Conservation (phyloP, 1,140 invertebrate genomes). For the Monomorium pharaonis region DNA sequence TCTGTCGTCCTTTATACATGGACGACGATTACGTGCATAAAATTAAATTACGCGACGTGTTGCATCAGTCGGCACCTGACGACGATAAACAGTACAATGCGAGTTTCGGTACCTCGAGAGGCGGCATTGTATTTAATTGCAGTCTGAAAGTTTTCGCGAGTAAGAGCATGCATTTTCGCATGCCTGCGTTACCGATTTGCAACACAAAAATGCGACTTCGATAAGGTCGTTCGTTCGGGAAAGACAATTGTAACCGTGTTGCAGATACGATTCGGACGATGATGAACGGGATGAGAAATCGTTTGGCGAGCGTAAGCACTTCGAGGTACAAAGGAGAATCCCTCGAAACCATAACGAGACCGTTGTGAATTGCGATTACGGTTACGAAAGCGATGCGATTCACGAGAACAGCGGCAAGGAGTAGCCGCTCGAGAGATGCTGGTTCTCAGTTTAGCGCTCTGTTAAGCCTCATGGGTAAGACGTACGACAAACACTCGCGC, state of each 20-base stretch:
- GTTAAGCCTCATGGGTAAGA: slow-evolving; percentile 54
- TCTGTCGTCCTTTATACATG: no score
- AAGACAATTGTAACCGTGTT: neutral
- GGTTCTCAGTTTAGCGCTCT: slow-evolving; percentile 39
- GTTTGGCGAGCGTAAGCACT: neutral
- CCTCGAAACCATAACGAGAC: neutral
- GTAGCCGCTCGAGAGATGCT: slow-evolving; percentile 1
- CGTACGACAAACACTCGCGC: slow-evolving; percentile 61
- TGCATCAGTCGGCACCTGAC: slow-evolving; percentile 25
- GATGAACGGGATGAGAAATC: neutral
- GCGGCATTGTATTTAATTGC: slow-evolving; percentile 22
- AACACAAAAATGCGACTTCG: neutral
- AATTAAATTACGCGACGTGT: neutral
- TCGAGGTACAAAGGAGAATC: neutral
- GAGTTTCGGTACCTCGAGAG: neutral
- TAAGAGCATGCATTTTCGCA: slow-evolving; percentile 1
- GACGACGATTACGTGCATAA: slow-evolving; percentile 38
- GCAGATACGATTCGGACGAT: neutral
- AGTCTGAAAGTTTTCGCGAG: slow-evolving; percentile 1
- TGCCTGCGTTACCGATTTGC: neutral
- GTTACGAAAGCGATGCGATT: slow-evolving; percentile 18
- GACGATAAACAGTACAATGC: slow-evolving; percentile 44
- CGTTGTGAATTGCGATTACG: neutral
- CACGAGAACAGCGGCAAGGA: slow-evolving; percentile 10
- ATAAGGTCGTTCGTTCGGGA: neutral